Evolutionary conservation across 2,797 vertebrate species (phyloP).

Genomic region (Adrianichthys oophorus): DNA sequence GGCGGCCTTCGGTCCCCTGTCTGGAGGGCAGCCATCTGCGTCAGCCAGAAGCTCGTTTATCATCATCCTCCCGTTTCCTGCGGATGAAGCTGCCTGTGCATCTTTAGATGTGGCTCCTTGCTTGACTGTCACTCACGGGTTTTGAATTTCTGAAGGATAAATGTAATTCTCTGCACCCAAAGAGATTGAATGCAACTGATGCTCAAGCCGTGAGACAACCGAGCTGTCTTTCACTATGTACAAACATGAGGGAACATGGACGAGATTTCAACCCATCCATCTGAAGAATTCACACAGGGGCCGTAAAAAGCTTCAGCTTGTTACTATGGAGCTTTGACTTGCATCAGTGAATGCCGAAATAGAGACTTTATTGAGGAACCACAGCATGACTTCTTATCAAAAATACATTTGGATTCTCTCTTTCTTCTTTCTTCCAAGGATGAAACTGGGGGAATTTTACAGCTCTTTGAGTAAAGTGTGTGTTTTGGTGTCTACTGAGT

Average conservation of each 20-base stretch:
- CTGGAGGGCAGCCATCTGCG: conserved; percentile 17
- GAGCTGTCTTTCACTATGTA: conserved; percentile 21
- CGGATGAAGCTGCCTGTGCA: conserved; percentile 39
- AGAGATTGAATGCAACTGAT: conserved; percentile 21
- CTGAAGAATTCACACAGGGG: conserved; percentile 42
- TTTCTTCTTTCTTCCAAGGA: too few species aligned
- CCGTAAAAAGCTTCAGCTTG: conserved; percentile 62
- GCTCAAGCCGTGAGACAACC: conserved; percentile 13
- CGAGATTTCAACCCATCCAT: conserved; percentile 63
- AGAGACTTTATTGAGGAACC: conserved; percentile 62
- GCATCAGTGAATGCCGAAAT: conserved; percentile 62
- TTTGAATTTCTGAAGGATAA: conserved; percentile 8
- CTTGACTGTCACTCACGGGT: conserved; percentile 24
- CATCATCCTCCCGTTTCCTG: conserved; percentile 57
- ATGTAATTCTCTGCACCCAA: conserved; percentile 30
- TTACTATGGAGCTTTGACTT: conserved; percentile 73
- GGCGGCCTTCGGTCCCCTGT: conserved; percentile 5
- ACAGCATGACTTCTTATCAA: conserved; percentile 44
- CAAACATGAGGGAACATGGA: conserved; percentile 38
- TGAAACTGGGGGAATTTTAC: conserved; percentile 21
- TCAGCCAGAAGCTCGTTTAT: conserved; percentile 42
- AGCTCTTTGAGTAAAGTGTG: conserved; percentile 28
- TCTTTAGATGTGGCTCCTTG: conserved; percentile 43
- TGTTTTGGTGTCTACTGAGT: conserved; percentile 15
- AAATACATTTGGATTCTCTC: conserved; percentile 13